Conservation (phyloP, 2,113 vertebrate genomes). For the Atractosteus spatula region DNA sequence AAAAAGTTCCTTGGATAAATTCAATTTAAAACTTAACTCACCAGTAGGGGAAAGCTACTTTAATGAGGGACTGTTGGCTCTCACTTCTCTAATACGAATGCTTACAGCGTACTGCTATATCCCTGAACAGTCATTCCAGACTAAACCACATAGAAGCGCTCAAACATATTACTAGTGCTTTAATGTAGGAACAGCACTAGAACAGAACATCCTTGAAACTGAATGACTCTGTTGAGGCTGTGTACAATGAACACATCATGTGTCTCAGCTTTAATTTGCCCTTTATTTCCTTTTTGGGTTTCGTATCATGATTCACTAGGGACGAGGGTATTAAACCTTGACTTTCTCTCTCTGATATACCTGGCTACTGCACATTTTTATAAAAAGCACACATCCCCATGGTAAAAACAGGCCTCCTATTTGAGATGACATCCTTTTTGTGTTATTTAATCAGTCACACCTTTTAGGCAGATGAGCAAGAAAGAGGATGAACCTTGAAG, state of each 20-base stretch:
- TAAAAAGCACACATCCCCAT: not conserved
- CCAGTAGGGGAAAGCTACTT: too few species aligned
- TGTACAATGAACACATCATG: not conserved
- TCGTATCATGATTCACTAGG: conserved; percentile 14
- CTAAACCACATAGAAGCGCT: too few species aligned
- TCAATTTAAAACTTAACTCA: too few species aligned
- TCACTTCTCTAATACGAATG: too few species aligned
- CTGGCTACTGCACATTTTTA: not conserved
- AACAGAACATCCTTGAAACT: too few species aligned
- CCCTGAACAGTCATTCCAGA: too few species aligned
- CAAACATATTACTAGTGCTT: too few species aligned
- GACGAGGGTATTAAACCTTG: conserved; percentile 22
- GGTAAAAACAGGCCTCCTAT: not conserved
- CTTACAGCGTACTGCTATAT: too few species aligned
- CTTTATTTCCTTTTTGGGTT: conserved; percentile 17
- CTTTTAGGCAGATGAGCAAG: conserved; percentile 3
- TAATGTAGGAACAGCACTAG: too few species aligned
- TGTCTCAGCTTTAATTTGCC: not conserved
- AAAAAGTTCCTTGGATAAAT: too few species aligned
- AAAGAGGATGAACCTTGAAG: not conserved
- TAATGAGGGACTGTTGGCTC: too few species aligned
- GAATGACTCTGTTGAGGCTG: too few species aligned
- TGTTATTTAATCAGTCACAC: conserved; percentile 1
- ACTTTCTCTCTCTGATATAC: not conserved
- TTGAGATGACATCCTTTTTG: conserved; percentile 19